phyloP scores from a whole-genome alignment of 2,888 invertebrate species.

The Drosophila pseudotalamancana region DNA sequence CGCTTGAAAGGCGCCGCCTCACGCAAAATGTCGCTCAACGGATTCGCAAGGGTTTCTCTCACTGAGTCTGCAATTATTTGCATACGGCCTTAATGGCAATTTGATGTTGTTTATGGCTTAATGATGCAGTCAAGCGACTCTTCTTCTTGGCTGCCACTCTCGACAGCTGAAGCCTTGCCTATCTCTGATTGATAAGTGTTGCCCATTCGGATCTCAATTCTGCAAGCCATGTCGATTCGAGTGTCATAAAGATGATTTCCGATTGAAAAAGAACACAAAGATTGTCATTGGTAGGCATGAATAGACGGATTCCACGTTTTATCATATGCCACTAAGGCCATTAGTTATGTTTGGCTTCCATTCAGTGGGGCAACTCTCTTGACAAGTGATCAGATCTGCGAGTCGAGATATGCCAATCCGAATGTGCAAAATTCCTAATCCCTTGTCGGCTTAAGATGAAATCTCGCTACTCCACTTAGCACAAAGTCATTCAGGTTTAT shows the following conservation, averaged over 20 bases:
- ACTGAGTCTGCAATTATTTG: conserved; percentile 73
- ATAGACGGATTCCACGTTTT: neutral
- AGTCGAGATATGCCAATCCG: conserved; percentile 57
- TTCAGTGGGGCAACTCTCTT: conserved; percentile 15
- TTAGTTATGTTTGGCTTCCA: conserved; percentile 26
- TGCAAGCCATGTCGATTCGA: conserved; percentile 7
- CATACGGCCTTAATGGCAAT: conserved; percentile 77
- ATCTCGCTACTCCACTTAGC: conserved; percentile 53
- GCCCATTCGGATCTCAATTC: conserved; percentile 56
- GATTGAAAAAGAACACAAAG: conserved; percentile 11
- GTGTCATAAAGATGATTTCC: conserved; percentile 15
- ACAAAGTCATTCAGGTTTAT: conserved; percentile 42
- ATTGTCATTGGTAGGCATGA: neutral
- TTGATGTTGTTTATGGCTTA: conserved; percentile 77
- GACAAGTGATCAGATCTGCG: conserved; percentile 48
- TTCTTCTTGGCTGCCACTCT: conserved; percentile 34
- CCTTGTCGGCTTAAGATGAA: conserved; percentile 52
- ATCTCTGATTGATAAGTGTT: conserved; percentile 74
- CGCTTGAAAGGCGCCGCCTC: conserved; percentile 69
- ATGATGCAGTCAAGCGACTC: conserved; percentile 69
- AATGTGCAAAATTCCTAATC: conserved; percentile 60
- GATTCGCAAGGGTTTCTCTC: conserved; percentile 29
- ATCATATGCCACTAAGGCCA: conserved; percentile 23
- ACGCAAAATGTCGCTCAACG: conserved; percentile 54
- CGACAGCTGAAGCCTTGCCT: conserved; percentile 28